Conservation (phyloP, 1,140 invertebrate genomes). For the Pectinophora gossypiella region DNA sequence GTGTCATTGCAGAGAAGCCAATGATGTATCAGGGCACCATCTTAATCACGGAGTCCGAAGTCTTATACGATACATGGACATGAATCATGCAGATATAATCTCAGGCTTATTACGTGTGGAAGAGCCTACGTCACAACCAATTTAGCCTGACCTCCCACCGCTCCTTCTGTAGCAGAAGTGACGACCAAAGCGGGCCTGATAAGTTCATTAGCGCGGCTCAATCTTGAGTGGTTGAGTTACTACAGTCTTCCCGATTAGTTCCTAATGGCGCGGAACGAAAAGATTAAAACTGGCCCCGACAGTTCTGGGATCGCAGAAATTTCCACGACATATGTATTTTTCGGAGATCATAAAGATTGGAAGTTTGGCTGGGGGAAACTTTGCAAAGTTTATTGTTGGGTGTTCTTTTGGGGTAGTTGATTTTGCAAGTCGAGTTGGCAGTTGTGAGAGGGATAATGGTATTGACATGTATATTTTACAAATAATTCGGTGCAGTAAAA, state of each 20-base stretch:
- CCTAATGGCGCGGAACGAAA: conserved; percentile 31
- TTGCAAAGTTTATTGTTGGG: too few relatives aligned
- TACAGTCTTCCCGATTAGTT: conserved; percentile 32
- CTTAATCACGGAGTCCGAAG: neutral
- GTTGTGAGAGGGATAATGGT: too few relatives aligned
- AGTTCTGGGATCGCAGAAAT: neutral
- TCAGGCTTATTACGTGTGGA: conserved; percentile 7
- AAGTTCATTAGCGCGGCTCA: conserved; percentile 9
- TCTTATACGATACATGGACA: conserved; percentile 4
- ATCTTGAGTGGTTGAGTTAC: conserved; percentile 13
- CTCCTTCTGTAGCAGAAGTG: neutral
- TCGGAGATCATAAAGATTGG: neutral
- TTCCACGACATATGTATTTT: neutral
- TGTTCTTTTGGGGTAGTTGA: too few relatives aligned
- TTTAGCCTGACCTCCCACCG: neutral
- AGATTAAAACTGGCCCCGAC: conserved; percentile 16
- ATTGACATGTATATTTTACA: too few relatives aligned
- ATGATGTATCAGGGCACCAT: conserved; percentile 1
- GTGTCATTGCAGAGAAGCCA: neutral
- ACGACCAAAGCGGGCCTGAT: neutral
- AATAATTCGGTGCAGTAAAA: too few relatives aligned
- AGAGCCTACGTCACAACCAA: conserved; percentile 4
- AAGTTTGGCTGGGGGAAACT: too few relatives aligned
- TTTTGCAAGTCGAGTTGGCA: too few relatives aligned
- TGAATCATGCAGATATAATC: conserved; percentile 9